Conservation (phyloP, 2,113 vertebrate species). For the Shinisaurus crocodilurus region DNA sequence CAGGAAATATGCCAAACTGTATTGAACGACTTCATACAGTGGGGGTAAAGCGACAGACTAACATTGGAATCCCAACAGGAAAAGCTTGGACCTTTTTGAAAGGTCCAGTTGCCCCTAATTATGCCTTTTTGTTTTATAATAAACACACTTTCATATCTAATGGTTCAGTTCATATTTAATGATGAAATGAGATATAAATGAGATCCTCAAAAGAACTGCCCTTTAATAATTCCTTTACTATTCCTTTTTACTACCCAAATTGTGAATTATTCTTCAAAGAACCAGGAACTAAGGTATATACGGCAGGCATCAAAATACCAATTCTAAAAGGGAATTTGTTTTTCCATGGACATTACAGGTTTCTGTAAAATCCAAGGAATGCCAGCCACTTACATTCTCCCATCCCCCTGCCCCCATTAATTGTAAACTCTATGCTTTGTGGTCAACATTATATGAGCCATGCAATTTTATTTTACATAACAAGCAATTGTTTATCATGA, state of each 20-base stretch:
- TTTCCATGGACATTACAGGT: neutral
- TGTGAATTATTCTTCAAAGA: slow-evolving; percentile 9
- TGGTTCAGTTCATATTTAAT: slow-evolving; percentile 45
- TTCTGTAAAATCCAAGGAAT: neutral
- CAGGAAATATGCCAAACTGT: slow-evolving; percentile 7
- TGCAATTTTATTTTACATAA: neutral
- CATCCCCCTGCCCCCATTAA: too few relatives aligned
- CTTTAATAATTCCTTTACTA: slow-evolving; percentile 38
- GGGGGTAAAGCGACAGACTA: neutral
- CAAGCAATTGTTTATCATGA: neutral
- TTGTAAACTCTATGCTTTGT: neutral
- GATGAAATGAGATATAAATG: slow-evolving; percentile 25
- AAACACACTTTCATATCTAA: slow-evolving; percentile 58
- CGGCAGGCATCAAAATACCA: neutral
- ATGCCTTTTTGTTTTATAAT: slow-evolving; percentile 43
- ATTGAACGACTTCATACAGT: slow-evolving; percentile 16
- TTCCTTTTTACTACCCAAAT: slow-evolving; percentile 13
- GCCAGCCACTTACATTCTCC: neutral
- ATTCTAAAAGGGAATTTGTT: neutral
- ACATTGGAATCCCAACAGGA: slow-evolving; percentile 29
- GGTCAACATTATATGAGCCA: neutral
- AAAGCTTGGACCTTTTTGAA: slow-evolving; percentile 38
- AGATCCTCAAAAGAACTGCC: slow-evolving; percentile 37
- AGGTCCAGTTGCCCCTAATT: slow-evolving; percentile 33
- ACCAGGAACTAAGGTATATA: neutral